Evolutionary conservation across 2,113 vertebrate species (phyloP).

Genomic region (Xyliphius kryptos): DNA sequence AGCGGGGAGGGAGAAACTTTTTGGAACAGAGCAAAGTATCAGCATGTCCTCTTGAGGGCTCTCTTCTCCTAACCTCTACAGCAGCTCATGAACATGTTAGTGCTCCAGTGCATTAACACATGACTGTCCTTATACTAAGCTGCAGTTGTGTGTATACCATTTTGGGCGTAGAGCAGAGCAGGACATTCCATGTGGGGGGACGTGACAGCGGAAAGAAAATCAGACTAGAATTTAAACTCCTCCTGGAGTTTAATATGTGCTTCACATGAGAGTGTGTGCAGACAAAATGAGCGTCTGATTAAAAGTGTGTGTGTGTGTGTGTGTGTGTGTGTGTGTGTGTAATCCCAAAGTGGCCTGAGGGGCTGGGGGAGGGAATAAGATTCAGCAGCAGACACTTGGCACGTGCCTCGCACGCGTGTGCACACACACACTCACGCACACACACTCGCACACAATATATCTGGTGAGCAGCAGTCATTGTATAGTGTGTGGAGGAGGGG

Average conservation of each 20-base stretch:
- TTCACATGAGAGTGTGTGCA: conserved; percentile 31
- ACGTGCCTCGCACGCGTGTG: conserved; percentile 30
- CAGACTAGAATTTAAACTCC: conserved; percentile 20
- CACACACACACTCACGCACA: conserved; percentile 20
- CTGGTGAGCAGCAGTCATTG: conserved; percentile 31
- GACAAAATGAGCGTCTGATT: conserved; percentile 23
- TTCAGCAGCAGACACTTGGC: conserved; percentile 45
- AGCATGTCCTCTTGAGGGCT: conserved; percentile 25
- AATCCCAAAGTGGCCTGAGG: conserved; percentile 35
- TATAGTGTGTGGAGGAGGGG: conserved; percentile 39
- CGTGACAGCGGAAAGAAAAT: conserved; percentile 15
- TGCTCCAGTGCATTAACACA: conserved; percentile 19
- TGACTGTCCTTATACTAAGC: not conserved
- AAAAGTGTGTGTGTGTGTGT: conserved; percentile 37
- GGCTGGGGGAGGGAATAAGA: conserved; percentile 33
- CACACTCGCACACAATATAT: conserved; percentile 38
- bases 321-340: no score
- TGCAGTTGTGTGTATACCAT: not conserved
- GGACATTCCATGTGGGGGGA: conserved; percentile 2
- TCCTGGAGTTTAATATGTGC: conserved; percentile 20
- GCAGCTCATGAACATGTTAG: conserved; percentile 21
- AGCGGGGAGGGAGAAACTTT: not conserved
- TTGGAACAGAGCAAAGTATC: conserved; percentile 1
- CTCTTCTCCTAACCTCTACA: conserved; percentile 19
- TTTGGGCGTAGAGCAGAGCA: conserved; percentile 30